phyloP scores from a whole-genome alignment of 2,113 vertebrate genomes.

The Shinisaurus crocodilurus region DNA sequence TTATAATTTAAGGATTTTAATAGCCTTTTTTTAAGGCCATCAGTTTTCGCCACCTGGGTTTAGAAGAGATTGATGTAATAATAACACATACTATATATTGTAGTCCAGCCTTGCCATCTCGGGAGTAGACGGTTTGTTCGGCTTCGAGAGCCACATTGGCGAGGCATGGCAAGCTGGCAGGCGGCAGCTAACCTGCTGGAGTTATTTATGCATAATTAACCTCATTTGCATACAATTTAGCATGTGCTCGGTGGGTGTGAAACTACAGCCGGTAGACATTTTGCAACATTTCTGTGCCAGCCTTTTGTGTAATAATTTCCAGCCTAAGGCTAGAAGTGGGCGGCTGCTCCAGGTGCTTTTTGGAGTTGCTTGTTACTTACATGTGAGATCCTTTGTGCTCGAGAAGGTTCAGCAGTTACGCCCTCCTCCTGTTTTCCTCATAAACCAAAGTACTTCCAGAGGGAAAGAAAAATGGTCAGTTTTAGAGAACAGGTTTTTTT shows the following conservation, averaged over 20 bases:
- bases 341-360: background rate
- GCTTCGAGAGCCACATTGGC: background rate
- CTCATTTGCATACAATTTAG: slow-evolving; percentile 30
- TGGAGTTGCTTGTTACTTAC: background rate
- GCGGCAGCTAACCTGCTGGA: background rate
- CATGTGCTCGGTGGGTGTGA: background rate
- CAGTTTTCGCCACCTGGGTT: background rate
- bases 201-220: slow-evolving; percentile 29
- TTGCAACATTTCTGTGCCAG: background rate
- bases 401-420: background rate
- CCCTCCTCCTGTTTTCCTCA: background rate
- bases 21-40: background rate
- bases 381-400: background rate
- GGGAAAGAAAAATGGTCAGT: background rate
- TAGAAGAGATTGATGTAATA: background rate
- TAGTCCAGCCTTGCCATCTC: too few species aligned
- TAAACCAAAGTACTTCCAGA: background rate
- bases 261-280: background rate
- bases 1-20: background rate
- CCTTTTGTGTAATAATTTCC: background rate
- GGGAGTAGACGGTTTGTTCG: background rate
- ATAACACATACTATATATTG: background rate
- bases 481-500: background rate
- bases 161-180: background rate
- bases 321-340: background rate